phyloP scores from a whole-genome alignment of 2,797 vertebrate species.

The Rhinella marina region DNA sequence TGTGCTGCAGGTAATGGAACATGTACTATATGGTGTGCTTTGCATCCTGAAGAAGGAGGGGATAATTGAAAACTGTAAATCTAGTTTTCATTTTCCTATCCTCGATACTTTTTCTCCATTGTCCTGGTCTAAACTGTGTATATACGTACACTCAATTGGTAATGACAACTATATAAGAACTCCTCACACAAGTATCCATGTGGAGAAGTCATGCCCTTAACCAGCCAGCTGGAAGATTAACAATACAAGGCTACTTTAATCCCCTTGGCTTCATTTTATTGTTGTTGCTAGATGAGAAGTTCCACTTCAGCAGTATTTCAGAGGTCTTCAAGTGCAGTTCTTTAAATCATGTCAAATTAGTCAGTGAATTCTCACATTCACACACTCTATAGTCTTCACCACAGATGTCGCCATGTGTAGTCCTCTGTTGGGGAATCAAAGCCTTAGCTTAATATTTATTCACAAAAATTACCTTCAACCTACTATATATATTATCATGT shows the following conservation, averaged over 20 bases:
- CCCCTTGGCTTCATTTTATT: constrained; percentile 57
- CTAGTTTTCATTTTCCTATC: constrained; percentile 64
- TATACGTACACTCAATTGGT: constrained; percentile 60
- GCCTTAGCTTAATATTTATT: background rate
- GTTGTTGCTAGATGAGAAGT: constrained; percentile 51
- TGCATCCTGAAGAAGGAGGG: constrained; percentile 73
- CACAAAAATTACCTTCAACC: no score
- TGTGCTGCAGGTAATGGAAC: constrained; percentile 75
- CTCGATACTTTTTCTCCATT: constrained; percentile 66
- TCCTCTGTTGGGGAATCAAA: background rate
- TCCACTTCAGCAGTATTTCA: constrained; percentile 34
- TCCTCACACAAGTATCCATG: constrained; percentile 44
- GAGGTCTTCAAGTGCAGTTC: constrained; percentile 19
- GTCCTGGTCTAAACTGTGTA: constrained; percentile 63
- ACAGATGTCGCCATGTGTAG: background rate
- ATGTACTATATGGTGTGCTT: constrained; percentile 77
- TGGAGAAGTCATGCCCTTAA: constrained; percentile 49
- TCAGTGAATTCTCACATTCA: constrained; percentile 31
- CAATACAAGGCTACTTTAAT: constrained; percentile 52
- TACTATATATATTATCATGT: background rate
- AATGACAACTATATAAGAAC: constrained; percentile 59
- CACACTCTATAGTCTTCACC: background rate
- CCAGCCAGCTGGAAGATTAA: constrained; percentile 60
- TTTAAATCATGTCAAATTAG: constrained; percentile 43
- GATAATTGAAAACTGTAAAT: constrained; percentile 81